Evolutionary conservation across 2,113 vertebrate genomes (phyloP).

Genomic region (Potamarius usumacintae): DNA sequence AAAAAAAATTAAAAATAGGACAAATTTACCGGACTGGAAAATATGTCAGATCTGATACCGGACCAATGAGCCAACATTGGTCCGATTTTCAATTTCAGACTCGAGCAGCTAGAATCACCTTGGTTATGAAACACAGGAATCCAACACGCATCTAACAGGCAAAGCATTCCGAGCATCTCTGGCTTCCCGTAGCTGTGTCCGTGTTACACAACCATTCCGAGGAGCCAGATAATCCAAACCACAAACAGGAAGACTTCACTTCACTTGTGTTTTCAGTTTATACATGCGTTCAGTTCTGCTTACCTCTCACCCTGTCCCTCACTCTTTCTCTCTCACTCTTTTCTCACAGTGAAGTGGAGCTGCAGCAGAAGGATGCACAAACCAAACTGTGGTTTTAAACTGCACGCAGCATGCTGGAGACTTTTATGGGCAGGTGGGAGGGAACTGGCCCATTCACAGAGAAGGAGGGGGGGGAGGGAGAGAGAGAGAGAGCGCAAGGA

Average conservation of each 20-base stretch:
- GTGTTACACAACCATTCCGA: conserved; percentile 16
- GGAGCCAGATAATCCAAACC: neutral
- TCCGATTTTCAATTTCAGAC: neutral
- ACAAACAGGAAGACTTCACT: neutral
- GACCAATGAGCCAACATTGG: neutral
- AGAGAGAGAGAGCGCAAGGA: neutral
- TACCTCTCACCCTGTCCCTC: conserved; percentile 35
- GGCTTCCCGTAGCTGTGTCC: neutral
- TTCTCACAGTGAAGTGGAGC: conserved; percentile 23
- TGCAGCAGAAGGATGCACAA: conserved; percentile 57
- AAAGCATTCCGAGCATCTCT: conserved; percentile 31
- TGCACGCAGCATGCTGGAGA: conserved; percentile 80
- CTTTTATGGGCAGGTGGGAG: conserved; percentile 97
- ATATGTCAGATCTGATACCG: neutral
- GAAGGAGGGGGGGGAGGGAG: conserved; percentile 79
- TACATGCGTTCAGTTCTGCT: conserved; percentile 6
- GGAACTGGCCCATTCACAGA: conserved; percentile 69
- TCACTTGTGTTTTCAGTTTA: neutral
- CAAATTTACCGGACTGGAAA: neutral
- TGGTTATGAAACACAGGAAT: conserved; percentile 4
- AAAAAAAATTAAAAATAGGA: neutral
- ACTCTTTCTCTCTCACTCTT: conserved; percentile 5
- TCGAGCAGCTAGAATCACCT: neutral
- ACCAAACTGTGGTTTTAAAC: conserved; percentile 74
- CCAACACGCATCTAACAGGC: neutral